phyloP scores from a whole-genome alignment of 2,113 vertebrate species.

The Antechinus flavipes region DNA sequence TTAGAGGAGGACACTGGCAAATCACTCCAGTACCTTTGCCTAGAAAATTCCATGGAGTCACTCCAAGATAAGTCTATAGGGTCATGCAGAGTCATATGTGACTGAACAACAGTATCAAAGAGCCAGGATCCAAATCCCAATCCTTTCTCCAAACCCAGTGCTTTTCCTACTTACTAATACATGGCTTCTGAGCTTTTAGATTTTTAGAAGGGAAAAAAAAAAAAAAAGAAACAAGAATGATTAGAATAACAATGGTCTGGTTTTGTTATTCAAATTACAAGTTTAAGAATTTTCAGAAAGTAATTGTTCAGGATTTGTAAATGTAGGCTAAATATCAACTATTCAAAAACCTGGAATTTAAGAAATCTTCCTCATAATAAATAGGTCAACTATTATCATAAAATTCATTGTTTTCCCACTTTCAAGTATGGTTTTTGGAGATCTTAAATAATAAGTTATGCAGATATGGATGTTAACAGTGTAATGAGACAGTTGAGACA shows the following conservation, averaged over 20 bases:
- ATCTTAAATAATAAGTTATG: background rate
- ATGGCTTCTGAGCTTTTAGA: background rate
- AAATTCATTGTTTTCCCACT: background rate
- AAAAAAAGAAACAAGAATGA: no score
- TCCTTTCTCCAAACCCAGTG: background rate
- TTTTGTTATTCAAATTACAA: background rate
- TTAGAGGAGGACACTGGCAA: background rate
- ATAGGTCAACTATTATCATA: background rate
- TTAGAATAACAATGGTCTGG: background rate
- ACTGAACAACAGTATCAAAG: background rate
- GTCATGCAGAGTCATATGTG: background rate
- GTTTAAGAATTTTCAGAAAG: slow-evolving; percentile 29
- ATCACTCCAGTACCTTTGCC: background rate
- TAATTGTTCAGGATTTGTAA: background rate
- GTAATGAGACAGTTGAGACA: background rate
- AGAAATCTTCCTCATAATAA: background rate
- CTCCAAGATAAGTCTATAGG: background rate
- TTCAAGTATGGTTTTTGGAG: slow-evolving; percentile 14
- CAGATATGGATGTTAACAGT: background rate
- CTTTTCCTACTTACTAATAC: background rate
- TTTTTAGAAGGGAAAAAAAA: background rate
- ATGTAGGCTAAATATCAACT: background rate
- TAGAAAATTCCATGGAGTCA: no score
- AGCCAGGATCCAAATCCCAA: background rate
- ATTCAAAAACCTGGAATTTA: slow-evolving; percentile 46